A percentile compares a stretch with the other conserved stretches of the same genome.
Evolutionary conservation across 2,797 vertebrate species (phyloP).

Genomic region (Cichlasoma orientale): DNA sequence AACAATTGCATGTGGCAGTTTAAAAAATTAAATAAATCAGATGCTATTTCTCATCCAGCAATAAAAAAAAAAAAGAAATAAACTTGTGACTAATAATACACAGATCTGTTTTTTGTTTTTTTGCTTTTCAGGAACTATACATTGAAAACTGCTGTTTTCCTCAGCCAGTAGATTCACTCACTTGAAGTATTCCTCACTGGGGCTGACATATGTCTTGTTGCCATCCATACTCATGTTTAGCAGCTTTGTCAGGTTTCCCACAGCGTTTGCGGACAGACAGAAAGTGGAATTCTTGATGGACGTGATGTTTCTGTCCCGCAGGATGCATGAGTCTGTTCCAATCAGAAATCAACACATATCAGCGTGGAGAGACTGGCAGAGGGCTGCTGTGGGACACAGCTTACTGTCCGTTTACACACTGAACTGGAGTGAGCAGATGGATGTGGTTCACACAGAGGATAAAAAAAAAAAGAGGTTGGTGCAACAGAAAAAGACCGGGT

Average conservation of each 20-base stretch:
- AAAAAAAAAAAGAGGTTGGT: neutral
- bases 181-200: constrained; percentile 99
- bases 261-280: constrained; percentile 90
- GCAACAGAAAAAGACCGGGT: neutral
- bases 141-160: neutral
- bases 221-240: constrained; percentile 85
- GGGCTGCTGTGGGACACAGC: constrained; percentile 15
- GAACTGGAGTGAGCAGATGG: neutral
- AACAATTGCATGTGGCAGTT: neutral
- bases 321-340: constrained; percentile 89
- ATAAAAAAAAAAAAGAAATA: neutral
- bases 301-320: constrained; percentile 87
- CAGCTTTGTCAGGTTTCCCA: constrained; percentile 88
- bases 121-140: neutral
- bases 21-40: neutral
- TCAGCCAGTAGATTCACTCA: constrained; percentile 74
- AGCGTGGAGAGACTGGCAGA: constrained; percentile 32
- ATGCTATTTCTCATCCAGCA: neutral
- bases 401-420: constrained; percentile 5
- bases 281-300: constrained; percentile 93
- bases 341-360: constrained; percentile 67
- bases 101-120: neutral
- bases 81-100: neutral
- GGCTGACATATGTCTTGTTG: constrained; percentile 95
- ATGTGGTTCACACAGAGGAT: neutral